Percentiles rank a stretch among this genome's conserved stretches.
Evolutionary conservation across 2,113 vertebrate species (phyloP).

Genomic region (Neotoma lepida): DNA sequence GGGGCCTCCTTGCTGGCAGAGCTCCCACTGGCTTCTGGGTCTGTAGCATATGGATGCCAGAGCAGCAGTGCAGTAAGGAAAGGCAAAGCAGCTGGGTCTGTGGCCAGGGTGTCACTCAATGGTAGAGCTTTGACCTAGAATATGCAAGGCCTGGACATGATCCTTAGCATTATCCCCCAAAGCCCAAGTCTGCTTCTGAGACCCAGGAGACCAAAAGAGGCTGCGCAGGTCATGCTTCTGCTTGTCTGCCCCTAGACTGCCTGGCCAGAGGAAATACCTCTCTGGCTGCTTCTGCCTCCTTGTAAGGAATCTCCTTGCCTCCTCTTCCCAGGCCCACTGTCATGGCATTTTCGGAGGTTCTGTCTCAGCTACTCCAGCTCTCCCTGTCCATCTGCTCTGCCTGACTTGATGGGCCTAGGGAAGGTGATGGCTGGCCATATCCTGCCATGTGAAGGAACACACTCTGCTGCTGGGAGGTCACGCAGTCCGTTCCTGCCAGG

Average conservation of each 20-base stretch:
- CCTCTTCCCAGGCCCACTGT: not conserved
- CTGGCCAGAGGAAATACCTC: not conserved
- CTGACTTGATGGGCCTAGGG: not conserved
- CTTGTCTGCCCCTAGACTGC: not conserved
- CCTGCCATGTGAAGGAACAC: not conserved
- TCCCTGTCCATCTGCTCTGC: not conserved
- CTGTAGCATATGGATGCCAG: slow-evolving; percentile 14
- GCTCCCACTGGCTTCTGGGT: not conserved
- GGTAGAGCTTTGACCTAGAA: not conserved
- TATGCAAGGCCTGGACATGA: not conserved
- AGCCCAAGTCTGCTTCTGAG: not conserved
- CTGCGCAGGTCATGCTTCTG: not conserved
- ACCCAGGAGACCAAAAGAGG: not conserved
- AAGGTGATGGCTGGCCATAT: not conserved
- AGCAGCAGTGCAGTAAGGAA: not conserved
- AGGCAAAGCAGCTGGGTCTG: not conserved
- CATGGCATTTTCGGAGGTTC: not conserved
- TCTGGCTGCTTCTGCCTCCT: not conserved
- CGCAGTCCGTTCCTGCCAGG: not conserved
- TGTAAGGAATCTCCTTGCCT: not conserved
- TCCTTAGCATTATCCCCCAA: not conserved
- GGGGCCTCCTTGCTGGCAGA: slow-evolving; percentile 57
- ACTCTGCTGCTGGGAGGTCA: not conserved
- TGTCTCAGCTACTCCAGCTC: not conserved
- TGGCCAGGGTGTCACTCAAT: not conserved